Evolutionary conservation across 1,140 invertebrate genomes (phyloP).

Genomic region (Hermatobates lingyangjiaoensis): DNA sequence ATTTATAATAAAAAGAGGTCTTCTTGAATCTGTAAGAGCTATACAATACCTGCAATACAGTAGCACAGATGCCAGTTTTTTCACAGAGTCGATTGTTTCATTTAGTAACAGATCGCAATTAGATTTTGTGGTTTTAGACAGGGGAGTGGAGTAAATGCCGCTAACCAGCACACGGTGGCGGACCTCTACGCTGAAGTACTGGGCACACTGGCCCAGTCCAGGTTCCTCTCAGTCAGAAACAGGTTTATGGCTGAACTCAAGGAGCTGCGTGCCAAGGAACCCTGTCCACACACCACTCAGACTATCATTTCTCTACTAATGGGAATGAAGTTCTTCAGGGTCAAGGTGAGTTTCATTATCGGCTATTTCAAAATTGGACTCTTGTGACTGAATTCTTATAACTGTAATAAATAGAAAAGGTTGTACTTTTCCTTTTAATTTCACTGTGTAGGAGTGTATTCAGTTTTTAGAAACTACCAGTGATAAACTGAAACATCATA

Average conservation of each 20-base stretch:
- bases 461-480: too few species aligned
- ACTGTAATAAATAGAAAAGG: background rate
- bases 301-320: constrained; percentile 93
- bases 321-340: constrained; percentile 99
- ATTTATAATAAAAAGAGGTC: too few species aligned
- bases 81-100: too few species aligned
- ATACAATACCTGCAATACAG: too few species aligned
- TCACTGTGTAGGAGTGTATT: background rate
- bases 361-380: background rate
- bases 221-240: constrained; percentile 82
- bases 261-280: constrained; percentile 69
- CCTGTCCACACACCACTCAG: constrained; percentile 73
- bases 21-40: too few species aligned
- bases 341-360: constrained; percentile 40
- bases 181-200: constrained; percentile 97
- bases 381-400: background rate
- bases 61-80: too few species aligned
- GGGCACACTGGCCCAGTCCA: constrained; percentile 87
- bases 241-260: constrained; percentile 85
- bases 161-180: constrained; percentile 88
- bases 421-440: background rate
- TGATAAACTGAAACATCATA: too few species aligned
- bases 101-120: too few species aligned
- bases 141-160: constrained; percentile 46
- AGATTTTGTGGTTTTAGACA: constrained; percentile 5